These are phyloP conservation scores for Drosophila seguyi DNA, from an alignment of 1,140 invertebrate species.

Conservation along the genomic window DNA sequence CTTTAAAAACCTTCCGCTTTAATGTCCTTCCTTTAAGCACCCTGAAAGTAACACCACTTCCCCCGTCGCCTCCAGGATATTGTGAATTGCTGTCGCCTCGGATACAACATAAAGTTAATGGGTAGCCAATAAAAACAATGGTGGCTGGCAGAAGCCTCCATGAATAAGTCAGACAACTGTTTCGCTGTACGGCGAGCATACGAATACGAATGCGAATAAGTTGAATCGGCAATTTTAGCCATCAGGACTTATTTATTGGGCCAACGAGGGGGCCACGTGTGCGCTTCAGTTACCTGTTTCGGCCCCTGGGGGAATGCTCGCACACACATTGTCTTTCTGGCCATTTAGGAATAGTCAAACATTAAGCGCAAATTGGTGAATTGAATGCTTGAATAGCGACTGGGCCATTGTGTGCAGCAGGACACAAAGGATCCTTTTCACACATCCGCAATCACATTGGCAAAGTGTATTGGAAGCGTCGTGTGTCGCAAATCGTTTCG, in stretches of 20 bases:
- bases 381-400: constrained; percentile 40
- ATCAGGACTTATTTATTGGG: constrained; percentile 56
- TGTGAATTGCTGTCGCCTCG: constrained; percentile 22
- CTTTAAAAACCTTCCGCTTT: not conserved
- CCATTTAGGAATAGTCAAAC: constrained; percentile 46
- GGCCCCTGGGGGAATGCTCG: not conserved
- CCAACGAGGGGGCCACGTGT: constrained; percentile 42
- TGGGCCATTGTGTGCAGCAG: constrained; percentile 16
- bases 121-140: constrained; percentile 52
- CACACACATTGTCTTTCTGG: constrained; percentile 20
- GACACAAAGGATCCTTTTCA: constrained; percentile 37
- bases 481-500: constrained; percentile 48
- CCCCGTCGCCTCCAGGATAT: not conserved
- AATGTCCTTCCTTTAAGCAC: constrained; percentile 1
- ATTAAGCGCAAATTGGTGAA: constrained; percentile 55
- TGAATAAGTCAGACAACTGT: constrained; percentile 55
- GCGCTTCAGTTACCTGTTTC: constrained; percentile 33
- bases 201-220: constrained; percentile 33
- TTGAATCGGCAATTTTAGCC: constrained; percentile 52
- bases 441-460: constrained; percentile 53
- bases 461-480: constrained; percentile 43
- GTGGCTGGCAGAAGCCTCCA: constrained; percentile 29
- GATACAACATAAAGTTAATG: constrained; percentile 42
- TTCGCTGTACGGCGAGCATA: constrained; percentile 7
- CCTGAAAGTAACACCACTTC: not conserved